Evolutionary conservation across 2,113 vertebrate species (phyloP).

Genomic region (Maccullochella peelii): DNA sequence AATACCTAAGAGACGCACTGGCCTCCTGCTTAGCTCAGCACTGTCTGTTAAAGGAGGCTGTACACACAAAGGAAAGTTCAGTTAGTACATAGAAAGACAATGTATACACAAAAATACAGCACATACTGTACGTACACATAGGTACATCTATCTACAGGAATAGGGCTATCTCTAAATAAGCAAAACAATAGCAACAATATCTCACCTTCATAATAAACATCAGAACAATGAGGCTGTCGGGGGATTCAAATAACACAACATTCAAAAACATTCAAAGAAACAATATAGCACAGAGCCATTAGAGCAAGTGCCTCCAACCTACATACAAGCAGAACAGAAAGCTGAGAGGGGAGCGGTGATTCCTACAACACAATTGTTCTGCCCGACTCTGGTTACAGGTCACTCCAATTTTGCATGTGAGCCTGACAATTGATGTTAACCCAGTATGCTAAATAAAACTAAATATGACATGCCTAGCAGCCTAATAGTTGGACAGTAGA

Average conservation of each 20-base stretch:
- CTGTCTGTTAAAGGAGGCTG: slow-evolving; percentile 94
- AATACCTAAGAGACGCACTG: slow-evolving; percentile 93
- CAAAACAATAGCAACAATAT: neutral
- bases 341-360: slow-evolving; percentile 10
- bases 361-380: neutral
- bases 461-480: neutral
- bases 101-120: neutral
- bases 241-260: neutral
- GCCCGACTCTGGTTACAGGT: neutral
- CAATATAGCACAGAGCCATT: neutral
- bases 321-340: slow-evolving; percentile 14
- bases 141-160: neutral
- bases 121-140: neutral
- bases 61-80: neutral
- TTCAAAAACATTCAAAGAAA: slow-evolving; percentile 1
- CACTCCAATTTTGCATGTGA: neutral
- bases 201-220: neutral
- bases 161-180: neutral
- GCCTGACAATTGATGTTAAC: neutral
- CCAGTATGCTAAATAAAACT: neutral
- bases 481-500: neutral
- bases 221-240: slow-evolving; percentile 2
- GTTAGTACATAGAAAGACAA: neutral
- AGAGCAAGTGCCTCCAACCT: neutral
- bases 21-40: slow-evolving; percentile 90